Evolutionary conservation across 2,797 vertebrate species (phyloP), one percentile per base, ranked within the genome.

Genomic region (Holocentrus rufus): DNA sequence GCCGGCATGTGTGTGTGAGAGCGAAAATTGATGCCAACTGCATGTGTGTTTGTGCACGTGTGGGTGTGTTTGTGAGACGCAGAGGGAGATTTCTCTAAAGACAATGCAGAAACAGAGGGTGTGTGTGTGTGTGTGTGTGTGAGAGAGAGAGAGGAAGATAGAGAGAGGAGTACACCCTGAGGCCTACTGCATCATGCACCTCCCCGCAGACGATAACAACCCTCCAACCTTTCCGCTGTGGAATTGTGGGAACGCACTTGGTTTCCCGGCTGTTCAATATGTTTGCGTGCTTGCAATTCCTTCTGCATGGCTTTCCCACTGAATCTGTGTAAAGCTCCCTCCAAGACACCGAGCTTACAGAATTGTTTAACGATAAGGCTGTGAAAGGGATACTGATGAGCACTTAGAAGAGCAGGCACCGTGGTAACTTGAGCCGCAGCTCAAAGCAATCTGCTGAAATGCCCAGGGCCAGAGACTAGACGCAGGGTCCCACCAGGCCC

Each of bases 351-450:
- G 42, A 73, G 85, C 82, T 69, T 22, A 74, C 74, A 49, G 66
- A 77, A 65, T 69, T 74, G 84, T 78, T 83, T 77, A 70, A 83
- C 76, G 73, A 80, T 78, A 71, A 7, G 69, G 76, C 86, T 64
- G 80, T 80, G 85, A 84, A 88, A 85, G 67, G 36, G 82, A 87
- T 77, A 76, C 76, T 75, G 80, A 84, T 62, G 83, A 84, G 82
- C 79, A 82, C 83, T 88, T 73, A 1, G 77, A 68, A 70, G 84
- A 77, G 65, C 67, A 65, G 81, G 46, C 81, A 25, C 39, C 7
- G 27, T 72, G 89, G 46, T 81, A 90, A 90, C 83, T 62, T 23
- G 85, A 90, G 83, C 86, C 18, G 44, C 68, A 9, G 79, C 73
- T 68, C 72, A 79, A 79, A 88, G 82, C 34, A 57, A 85, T 82